These are phyloP conservation scores for Drosophila anomalata DNA, from an alignment of 2,888 invertebrate species.

Conservation along the genomic window DNA sequence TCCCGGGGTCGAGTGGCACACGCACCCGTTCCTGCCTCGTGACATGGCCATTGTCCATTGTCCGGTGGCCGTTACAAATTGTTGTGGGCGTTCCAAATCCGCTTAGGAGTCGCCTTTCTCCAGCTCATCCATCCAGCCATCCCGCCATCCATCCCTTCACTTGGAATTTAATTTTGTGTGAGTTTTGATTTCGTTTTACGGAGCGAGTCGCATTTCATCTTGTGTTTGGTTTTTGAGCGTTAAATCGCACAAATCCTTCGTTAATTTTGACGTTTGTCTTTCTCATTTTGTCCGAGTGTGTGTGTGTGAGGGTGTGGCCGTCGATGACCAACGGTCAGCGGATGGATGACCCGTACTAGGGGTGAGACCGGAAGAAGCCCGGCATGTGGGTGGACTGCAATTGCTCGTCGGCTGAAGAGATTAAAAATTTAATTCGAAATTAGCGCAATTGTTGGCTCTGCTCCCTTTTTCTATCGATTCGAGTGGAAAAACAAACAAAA, in stretches of 20 bases:
- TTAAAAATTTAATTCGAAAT: constrained; percentile 81
- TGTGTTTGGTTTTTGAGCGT: constrained; percentile 68
- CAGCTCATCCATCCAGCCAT: constrained; percentile 15
- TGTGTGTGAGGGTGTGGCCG: constrained; percentile 49
- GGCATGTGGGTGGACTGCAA: constrained; percentile 68
- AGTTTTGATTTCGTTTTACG: constrained; percentile 42
- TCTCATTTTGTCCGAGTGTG: constrained; percentile 29
- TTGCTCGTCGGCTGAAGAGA: constrained; percentile 62
- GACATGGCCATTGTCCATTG: constrained; percentile 36
- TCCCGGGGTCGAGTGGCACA: constrained; percentile 35
- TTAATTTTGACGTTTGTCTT: constrained; percentile 77
- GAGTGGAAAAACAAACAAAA: constrained; percentile 66
- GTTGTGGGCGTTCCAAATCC: constrained; percentile 84
- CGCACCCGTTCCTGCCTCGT: constrained; percentile 39
- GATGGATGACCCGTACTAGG: constrained; percentile 64
- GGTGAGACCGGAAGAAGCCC: constrained; percentile 52
- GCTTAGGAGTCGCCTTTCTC: constrained; percentile 73
- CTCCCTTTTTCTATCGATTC: constrained; percentile 48
- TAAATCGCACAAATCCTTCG: constrained; percentile 76
- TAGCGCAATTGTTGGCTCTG: constrained; percentile 81
- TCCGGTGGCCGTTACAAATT: constrained; percentile 82
- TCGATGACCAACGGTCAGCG: constrained; percentile 69
- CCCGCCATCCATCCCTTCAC: constrained; percentile 27
- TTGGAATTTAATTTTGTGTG: constrained; percentile 48
- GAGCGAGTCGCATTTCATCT: constrained; percentile 66